Conservation (phyloP, 2,888 invertebrate species). For the Aphidius colemani region DNA sequence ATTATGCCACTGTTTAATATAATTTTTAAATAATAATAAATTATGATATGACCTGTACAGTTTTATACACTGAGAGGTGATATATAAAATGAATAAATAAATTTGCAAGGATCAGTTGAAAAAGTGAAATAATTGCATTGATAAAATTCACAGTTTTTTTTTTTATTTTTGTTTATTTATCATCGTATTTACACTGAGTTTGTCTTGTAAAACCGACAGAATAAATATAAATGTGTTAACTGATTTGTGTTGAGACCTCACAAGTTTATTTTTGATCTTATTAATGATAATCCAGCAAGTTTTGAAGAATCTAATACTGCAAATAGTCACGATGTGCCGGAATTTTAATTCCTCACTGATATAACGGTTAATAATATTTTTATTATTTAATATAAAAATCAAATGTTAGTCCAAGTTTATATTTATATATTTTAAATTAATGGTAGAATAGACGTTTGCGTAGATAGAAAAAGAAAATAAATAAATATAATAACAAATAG, state of each 20-base stretch:
- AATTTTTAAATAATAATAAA: too few species aligned
- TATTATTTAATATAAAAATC: too few species aligned
- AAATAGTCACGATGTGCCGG: slow-evolving; percentile 6
- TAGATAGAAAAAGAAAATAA: too few species aligned
- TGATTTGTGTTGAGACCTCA: background rate
- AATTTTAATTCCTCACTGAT: slow-evolving; percentile 7
- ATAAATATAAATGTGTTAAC: background rate
- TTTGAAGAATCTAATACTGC: slow-evolving; percentile 16
- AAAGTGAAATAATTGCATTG: background rate
- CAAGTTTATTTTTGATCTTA: slow-evolving; percentile 27
- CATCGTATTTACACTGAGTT: too few species aligned
- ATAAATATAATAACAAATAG: too few species aligned
- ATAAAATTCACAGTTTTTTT: slow-evolving; percentile 2
- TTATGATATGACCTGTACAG: too few species aligned
- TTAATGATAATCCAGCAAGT: slow-evolving; percentile 29
- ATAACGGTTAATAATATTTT: slow-evolving; percentile 13
- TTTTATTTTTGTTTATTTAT: background rate
- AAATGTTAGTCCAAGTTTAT: too few species aligned
- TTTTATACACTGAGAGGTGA: background rate
- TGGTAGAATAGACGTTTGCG: background rate
- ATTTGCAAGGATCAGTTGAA: background rate
- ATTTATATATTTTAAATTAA: background rate
- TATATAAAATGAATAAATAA: background rate
- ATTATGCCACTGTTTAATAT: too few species aligned
- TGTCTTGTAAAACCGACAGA: background rate